These are phyloP conservation scores for Gracilinanus agilis DNA, from an alignment of 2,113 vertebrate genomes.

Conservation along the genomic window DNA sequence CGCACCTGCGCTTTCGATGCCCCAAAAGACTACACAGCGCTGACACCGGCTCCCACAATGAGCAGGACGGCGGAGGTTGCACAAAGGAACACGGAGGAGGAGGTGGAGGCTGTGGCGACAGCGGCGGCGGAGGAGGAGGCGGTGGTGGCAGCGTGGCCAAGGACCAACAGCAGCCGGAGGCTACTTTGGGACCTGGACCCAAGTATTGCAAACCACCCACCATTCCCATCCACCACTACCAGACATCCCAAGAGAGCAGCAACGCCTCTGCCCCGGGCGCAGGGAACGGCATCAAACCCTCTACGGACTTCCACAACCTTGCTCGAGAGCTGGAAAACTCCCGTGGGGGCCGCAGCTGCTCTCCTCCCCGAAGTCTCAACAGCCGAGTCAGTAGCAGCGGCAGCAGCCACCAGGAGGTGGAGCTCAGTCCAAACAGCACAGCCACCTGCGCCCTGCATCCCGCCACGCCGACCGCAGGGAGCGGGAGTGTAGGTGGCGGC, in stretches of 20 bases:
- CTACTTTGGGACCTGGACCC: conserved; percentile 57
- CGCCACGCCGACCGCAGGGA: background rate
- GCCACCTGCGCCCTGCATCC: conserved; percentile 10
- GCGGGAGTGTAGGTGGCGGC: conserved; percentile 58
- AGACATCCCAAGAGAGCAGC: conserved; percentile 63
- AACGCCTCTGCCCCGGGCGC: conserved; percentile 43
- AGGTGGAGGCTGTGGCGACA: conserved; percentile 71
- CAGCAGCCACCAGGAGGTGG: conserved; percentile 70
- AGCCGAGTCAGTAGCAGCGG: conserved; percentile 9
- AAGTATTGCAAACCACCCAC: conserved; percentile 77
- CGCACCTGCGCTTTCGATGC: conserved; percentile 96
- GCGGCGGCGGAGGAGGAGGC: conserved; percentile 79
- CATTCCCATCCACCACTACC: conserved; percentile 76
- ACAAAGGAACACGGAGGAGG: conserved; percentile 81
- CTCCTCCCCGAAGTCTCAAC: conserved; percentile 52
- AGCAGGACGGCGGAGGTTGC: conserved; percentile 80
- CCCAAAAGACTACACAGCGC: conserved; percentile 92
- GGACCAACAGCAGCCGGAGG: conserved; percentile 84
- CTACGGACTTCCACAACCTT: conserved; percentile 97
- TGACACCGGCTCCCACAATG: conserved; percentile 74
- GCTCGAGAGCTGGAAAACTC: conserved; percentile 94
- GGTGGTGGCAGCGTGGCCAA: conserved; percentile 77
- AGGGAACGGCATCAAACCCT: conserved; percentile 87
- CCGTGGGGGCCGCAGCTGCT: conserved; percentile 71
- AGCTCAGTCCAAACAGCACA: conserved; percentile 70